Evolutionary conservation across 2,797 vertebrate genomes (phyloP).

Genomic region (Cryptoprocta ferox): DNA sequence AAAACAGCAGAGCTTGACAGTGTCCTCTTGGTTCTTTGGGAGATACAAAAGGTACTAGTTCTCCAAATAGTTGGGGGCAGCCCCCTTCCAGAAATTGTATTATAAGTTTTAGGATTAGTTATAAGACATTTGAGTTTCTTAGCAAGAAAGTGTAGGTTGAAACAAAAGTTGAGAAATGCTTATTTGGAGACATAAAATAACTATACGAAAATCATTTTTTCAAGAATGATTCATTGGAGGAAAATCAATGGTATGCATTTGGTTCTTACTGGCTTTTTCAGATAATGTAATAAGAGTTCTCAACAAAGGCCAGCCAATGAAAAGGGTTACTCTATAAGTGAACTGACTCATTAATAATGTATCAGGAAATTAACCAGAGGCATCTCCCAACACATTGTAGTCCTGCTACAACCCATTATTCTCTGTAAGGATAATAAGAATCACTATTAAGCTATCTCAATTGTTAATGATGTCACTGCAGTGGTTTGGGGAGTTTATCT

Average conservation of each 20-base stretch:
- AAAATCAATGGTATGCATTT: conserved; percentile 33
- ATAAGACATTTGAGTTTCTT: conserved; percentile 10
- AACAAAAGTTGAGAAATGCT: conserved; percentile 22
- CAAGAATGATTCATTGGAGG: conserved; percentile 15
- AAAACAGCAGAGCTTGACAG: conserved; percentile 2
- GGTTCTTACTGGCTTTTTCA: conserved; percentile 36
- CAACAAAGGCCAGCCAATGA: neutral
- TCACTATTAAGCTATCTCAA: conserved; percentile 1
- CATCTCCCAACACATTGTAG: neutral
- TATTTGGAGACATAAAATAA: conserved; percentile 51
- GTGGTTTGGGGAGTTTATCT: neutral
- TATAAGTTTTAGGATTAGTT: conserved; percentile 12
- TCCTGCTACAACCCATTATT: neutral
- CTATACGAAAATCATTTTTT: conserved; percentile 46
- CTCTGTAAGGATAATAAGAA: conserved; percentile 21
- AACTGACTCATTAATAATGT: conserved; percentile 24
- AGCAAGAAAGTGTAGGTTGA: conserved; percentile 19
- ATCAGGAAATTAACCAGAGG: conserved; percentile 44
- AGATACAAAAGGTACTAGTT: neutral
- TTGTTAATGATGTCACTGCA: conserved; percentile 22
- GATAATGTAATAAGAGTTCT: conserved; percentile 8
- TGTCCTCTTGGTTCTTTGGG: neutral
- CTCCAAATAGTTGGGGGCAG: neutral
- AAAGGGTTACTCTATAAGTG: neutral
- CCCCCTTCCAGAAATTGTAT: neutral